Base-by-base conservation (phyloP, 2,888 invertebrate genomes). In the Cremastinae sp. region DNA sequence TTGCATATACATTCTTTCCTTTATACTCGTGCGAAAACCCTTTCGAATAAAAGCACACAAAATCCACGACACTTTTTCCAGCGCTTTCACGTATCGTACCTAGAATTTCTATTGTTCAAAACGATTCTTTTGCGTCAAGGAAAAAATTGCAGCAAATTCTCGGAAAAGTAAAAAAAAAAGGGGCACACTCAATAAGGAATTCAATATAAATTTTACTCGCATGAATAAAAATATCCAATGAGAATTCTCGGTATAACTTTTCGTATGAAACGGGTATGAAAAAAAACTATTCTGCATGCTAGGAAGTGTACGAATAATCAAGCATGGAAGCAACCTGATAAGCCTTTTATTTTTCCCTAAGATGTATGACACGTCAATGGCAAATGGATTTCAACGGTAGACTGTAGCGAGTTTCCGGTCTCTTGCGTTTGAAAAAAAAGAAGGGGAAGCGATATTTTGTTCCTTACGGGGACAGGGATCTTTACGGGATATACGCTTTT, bases 1-100 rank as follows among this genome's bases (percentile, higher is more conserved):
- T 80, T 78, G 76, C 69, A 73, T 53, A 78, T 71, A 75, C 75
- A 72, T 65, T 53, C 12, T 22, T 43, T 28, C 3, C 12, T 36
- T 20, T 51, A 58, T 59, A 51, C 28, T 51, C 20, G 41, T 51
- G 54, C 56, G 62, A 68, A n/a, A n/a, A 43, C 47, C 75, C 34
- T 58, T n/a, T 34, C 59, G 73, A 66, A 72, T 16, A 49, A 54
- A 20, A 73, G 58, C 28, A n/a, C 47, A 36, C 20, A 47, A 18
- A 28, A 3, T 28, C 28, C 16, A 47, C 49, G 22, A 28, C 43
- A 56, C 65, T 70, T 65, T 18, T 36, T 43, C 20, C 22, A 16
- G n/a, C 8, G n/a, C 12, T 43, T 14, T 20, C 20, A n/a, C n/a
- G n/a, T n/a, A n/a, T n/a, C n/a, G n/a, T n/a, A n/a, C n/a, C n/a